These are phyloP conservation scores for Drosophila austrosaltans DNA, from an alignment of 2,888 invertebrate genomes.

Conservation along the genomic window DNA sequence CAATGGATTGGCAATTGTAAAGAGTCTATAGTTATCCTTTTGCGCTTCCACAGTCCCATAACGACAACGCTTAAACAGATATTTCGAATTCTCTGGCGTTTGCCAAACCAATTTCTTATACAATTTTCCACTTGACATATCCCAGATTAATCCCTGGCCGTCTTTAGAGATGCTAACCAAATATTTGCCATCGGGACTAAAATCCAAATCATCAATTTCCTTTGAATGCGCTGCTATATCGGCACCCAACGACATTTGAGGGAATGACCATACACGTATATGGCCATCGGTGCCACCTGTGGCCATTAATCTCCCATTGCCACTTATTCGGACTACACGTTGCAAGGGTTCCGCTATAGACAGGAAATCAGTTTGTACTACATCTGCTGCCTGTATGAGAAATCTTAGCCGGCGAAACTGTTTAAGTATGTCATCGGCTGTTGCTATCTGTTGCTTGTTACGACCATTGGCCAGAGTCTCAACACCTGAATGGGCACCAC, in stretches of 20 bases:
- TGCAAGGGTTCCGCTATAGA: constrained; percentile 90
- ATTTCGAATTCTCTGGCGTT: constrained; percentile 90
- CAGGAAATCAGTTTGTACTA: constrained; percentile 93
- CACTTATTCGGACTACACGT: constrained; percentile 92
- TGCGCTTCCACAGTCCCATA: constrained; percentile 90
- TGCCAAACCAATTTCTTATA: constrained; percentile 89
- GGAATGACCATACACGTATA: constrained; percentile 94
- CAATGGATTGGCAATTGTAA: constrained; percentile 92
- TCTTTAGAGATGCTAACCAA: constrained; percentile 95
- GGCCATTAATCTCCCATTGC: constrained; percentile 91
- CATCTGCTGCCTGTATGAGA: constrained; percentile 90
- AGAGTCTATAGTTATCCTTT: constrained; percentile 87
- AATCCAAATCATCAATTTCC: constrained; percentile 97
- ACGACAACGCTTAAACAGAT: constrained; percentile 92
- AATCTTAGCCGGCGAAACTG: constrained; percentile 87
- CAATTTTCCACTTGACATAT: constrained; percentile 86
- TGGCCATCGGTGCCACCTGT: constrained; percentile 96
- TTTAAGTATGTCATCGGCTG: constrained; percentile 65
- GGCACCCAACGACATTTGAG: constrained; percentile 88
- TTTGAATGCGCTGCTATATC: constrained; percentile 92
- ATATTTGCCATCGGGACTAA: constrained; percentile 90
- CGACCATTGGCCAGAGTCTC: constrained; percentile 81
- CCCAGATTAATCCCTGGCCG: constrained; percentile 92
- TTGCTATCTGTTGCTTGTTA: constrained; percentile 34
- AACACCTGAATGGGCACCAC: constrained; percentile 69